Evolutionary conservation across 2,113 vertebrate species (phyloP), one percentile per base, ranked within the genome.

Genomic region (Anguilla japonica): DNA sequence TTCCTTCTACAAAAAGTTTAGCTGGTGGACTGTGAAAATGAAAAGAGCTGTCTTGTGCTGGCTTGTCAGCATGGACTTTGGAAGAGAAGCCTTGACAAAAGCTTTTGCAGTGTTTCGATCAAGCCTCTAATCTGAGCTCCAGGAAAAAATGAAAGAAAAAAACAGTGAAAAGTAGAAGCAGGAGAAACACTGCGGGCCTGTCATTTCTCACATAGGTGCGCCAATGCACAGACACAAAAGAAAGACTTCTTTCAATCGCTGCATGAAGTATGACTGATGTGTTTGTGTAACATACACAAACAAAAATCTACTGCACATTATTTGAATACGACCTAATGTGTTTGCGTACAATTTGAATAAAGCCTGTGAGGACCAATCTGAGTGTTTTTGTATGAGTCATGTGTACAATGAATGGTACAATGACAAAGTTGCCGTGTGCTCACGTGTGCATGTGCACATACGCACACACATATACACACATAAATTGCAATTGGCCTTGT

Each of bases 381-480:
- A 9, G 0, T 1, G 26, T 29, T 75, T 75, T 6, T 8, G 26
- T 22, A 71, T 16, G 63, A 26, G 63, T 20, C 18, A 5, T 22
- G 22, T 67, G 60, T 22, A 26, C 60, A 67, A 67, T 67, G 18
- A n/a, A n/a, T n/a, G n/a, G n/a, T n/a, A n/a, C n/a, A n/a, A n/a
- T n/a, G n/a, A n/a, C n/a, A n/a, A n/a, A n/a, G 60, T 7, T 67
- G 18, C 8, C 22, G 20, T 8, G 26, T 6, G 5, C 80, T 87
- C 22, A 43, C 41, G 82, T 56, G 11, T 18, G n/a, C 43, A 75
- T 82, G 85, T 46, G 53, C 26, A 14, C 56, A 40, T 43, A 80
- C 75, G 81, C 79, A 85, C n/a, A 83, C 80, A 63, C 2, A 75
- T 57, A 60, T 22, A 34, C 67, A 67, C 56, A 81, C 34, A 41